These are phyloP conservation scores for Drosophila basisetae DNA, from an alignment of 2,888 invertebrate species.

Conservation along the genomic window DNA sequence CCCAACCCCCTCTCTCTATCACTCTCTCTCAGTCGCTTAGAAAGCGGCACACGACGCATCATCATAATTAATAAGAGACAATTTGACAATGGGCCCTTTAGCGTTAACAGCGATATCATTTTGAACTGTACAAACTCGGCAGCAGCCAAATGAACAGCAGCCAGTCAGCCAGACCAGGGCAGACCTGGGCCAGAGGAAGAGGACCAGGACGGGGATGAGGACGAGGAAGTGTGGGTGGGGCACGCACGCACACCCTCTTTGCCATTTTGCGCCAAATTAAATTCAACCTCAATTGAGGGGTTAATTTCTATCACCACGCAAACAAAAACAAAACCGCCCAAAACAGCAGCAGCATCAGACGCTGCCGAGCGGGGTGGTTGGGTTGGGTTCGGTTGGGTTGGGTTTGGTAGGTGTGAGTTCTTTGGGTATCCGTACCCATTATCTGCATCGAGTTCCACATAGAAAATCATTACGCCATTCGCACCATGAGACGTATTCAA, in stretches of 20 bases:
- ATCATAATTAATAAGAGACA: conserved; percentile 83
- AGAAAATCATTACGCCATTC: conserved; percentile 83
- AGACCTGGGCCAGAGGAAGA: neutral
- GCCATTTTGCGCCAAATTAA: conserved; percentile 85
- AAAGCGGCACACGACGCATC: conserved; percentile 70
- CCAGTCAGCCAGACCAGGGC: conserved; percentile 12
- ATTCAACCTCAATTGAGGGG: conserved; percentile 86
- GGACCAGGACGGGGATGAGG: too few relatives aligned
- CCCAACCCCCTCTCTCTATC: neutral
- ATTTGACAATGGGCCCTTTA: conserved; percentile 81
- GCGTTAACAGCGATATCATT: conserved; percentile 78
- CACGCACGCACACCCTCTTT: conserved; percentile 62
- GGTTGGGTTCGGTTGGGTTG: neutral
- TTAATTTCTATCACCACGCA: conserved; percentile 84
- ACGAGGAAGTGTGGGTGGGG: conserved; percentile 8
- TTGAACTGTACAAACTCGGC: conserved; percentile 58
- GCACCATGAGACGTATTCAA: conserved; percentile 83
- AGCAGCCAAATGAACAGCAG: conserved; percentile 65
- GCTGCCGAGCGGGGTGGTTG: conserved; percentile 13
- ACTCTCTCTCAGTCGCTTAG: neutral
- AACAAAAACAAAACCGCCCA: conserved; percentile 79
- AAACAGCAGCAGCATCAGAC: conserved; percentile 16
- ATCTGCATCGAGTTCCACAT: conserved; percentile 80
- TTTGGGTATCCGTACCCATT: conserved; percentile 65
- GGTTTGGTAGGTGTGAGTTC: conserved; percentile 17